phyloP scores from a whole-genome alignment of 2,797 vertebrate genomes.

The Capromys pilorides region DNA sequence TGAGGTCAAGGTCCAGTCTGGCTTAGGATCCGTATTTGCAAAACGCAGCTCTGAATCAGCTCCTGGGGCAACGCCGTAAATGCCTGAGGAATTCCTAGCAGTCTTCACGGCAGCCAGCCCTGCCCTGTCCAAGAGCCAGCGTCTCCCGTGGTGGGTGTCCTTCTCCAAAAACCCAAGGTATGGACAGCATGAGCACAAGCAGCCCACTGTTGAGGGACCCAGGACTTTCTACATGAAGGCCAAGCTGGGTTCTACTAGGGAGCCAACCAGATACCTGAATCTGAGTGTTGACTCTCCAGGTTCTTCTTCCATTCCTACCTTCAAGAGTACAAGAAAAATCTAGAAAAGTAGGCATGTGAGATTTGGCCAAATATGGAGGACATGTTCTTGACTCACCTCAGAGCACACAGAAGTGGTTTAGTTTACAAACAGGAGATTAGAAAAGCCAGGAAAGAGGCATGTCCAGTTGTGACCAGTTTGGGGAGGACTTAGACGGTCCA shows the following conservation, averaged over 20 bases:
- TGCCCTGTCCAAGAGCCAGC: fast-evolving
- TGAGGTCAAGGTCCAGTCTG: background rate
- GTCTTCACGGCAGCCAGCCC: fast-evolving
- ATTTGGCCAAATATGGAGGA: background rate
- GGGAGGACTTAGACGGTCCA: no score
- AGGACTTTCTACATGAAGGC: background rate
- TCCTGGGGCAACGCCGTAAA: fast-evolving
- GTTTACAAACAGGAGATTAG: background rate
- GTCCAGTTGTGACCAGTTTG: background rate
- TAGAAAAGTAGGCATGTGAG: background rate
- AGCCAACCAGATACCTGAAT: background rate
- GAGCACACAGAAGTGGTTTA: background rate
- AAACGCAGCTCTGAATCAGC: no score
- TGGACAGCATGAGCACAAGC: fast-evolving
- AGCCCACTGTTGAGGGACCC: fast-evolving
- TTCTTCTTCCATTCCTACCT: background rate
- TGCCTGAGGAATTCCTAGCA: background rate
- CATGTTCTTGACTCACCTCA: background rate
- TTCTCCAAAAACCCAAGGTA: fast-evolving
- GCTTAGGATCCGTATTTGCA: background rate
- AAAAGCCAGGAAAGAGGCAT: background rate
- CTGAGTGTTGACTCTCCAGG: background rate
- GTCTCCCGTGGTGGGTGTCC: fast-evolving
- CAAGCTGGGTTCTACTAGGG: background rate
- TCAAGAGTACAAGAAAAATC: background rate